Evolutionary conservation across 2,888 invertebrate genomes (phyloP), one percentile per base, ranked within the genome.

Genomic region (Bhutanitis thaidina): DNA sequence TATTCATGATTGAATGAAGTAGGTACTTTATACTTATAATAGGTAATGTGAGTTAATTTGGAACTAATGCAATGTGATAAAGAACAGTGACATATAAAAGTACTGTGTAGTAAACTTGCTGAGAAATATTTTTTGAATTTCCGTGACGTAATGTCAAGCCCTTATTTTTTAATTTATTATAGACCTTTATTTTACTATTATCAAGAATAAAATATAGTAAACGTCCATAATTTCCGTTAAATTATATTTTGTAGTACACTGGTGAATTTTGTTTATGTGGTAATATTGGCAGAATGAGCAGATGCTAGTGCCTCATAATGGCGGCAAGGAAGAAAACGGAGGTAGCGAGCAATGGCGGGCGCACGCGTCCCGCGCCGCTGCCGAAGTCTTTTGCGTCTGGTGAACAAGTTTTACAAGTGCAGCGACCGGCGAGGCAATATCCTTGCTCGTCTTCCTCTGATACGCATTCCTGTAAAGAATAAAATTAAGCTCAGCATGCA

Each of bases 371-470:
- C 61, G 68, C 73, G 1, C 79, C 81, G 15, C 71, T 80, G 20
- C 74, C 78, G 54, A 85, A 88, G 61, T 87, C 88, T 7, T 65
- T 70, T 0, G 82, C 81, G 55, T 88, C 85, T 0, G 88, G 88
- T 0, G 77, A 65, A 49, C 90, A 90, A 0, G 76, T 86, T 62
- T 83, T 81, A 65, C 90, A 90, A 0, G 86, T 88, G 59, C 90
- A 90, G 14, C 81, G 75, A 0, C 87, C 88, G 0, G 77, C 64
- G 0, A 81, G 64, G 55, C 90, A 90, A 65, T 82, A 87, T 0
- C 89, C 90, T 0, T 82, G 86, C 53, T 88, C 85, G 37, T 84
- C 77, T 56, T 85, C 83, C 53, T 89, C 90, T 1, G 81, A 85
- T 1, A 88, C 81, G 50, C 90, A 90, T 73, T 90, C 89, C 90